Base-by-base conservation (phyloP, 2,113 vertebrate species). In the Podocnemis expansa region DNA sequence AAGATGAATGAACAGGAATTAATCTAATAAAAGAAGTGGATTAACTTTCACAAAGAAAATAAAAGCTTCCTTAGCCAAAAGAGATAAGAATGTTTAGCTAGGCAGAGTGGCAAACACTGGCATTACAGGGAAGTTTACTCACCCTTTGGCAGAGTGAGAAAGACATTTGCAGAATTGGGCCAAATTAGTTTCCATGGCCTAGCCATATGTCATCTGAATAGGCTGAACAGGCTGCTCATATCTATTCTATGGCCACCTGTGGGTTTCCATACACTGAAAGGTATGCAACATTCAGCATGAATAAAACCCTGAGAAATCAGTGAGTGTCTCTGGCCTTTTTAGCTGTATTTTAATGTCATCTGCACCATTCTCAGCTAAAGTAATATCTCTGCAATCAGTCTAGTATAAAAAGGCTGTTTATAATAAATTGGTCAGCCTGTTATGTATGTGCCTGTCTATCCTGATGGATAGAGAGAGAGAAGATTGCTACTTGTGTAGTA, bases 271-370 rank as follows among this genome's bases (percentile, higher is more conserved):
- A 86, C 29, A 78, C 86, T 79, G 91, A 97, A 93, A 94, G 29
- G 78, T 93, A 91, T 63, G 51, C 78, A 91, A 95, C 52, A 73
- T 95, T 97, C 87, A 84, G 93, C 84, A 94, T 90, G 93, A 97
- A 96, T 94, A 96, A 96, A 96, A 80, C 88, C 49, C 85, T 95
- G 89, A 81, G 67, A 98, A 97, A 96, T 95, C 96, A 97, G 82
- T 92, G 91, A 93, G 76, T 96, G 92, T 96, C 96, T 96, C 95
- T 96, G 96, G 76, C 89, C 93, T 96, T 94, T 52, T 89, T 96
- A 95, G 97, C 94, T 97, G 87, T 96, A 97, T 98, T 98, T 98
- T 97, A 97, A 98, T 96, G 93, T 96, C 75, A 91, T 96, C 93
- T 96, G 92, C 91, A 97, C 96, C 94, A 94, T 97, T 97, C 88